Evolutionary conservation across 2,888 invertebrate species (phyloP), one percentile per base, ranked within the genome.

Genomic region (Mythimna loreyi): DNA sequence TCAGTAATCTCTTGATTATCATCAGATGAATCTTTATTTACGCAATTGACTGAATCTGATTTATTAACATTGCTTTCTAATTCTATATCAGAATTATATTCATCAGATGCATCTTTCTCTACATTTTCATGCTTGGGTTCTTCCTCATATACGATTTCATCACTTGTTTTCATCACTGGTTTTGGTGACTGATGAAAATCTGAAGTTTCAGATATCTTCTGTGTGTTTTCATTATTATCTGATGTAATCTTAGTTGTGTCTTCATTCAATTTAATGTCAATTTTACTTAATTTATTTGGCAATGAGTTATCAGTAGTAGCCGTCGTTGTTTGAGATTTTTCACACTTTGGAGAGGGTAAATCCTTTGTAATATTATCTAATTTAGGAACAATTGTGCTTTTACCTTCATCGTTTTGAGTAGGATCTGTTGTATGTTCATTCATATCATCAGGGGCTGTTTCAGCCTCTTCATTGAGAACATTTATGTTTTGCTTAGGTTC

Each of bases 401-500:
- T 52, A 50, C 80, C 55, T 57, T 72, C 60, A 64, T 55, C 49
- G 25, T 68, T 62, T 40, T 45, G 28, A 57, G 58, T 40, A 47
- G 53, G 19, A 23, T 75, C 73, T 36, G 36, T 53, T 33, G 43
- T 16, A 30, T 62, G 33, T 50, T 56, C 50, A 55, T 67, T 74
- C 7, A 69, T 67, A 47, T 80, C 53, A n/a, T 67, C 67, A 56
- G 25, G 23, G 19, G 13, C 45, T 25, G n/a, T 57, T 30, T 71
- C 45, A 59, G 40, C 6, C 8, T 71, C 55, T 40, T 68, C 61
- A 21, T 16, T 28, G 5, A 30, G 21, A 21, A 47, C 16, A 49
- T 62, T 50, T 50, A 67, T 66, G 3, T 45, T 56, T 56, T 30
- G 43, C 33, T 75, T 74, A 67, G 69, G 75, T 58, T 85, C 83